Percentiles rank a stretch among this genome's conserved stretches.
phyloP scores from a whole-genome alignment of 2,797 vertebrate genomes.

The Galaxias olidus region DNA sequence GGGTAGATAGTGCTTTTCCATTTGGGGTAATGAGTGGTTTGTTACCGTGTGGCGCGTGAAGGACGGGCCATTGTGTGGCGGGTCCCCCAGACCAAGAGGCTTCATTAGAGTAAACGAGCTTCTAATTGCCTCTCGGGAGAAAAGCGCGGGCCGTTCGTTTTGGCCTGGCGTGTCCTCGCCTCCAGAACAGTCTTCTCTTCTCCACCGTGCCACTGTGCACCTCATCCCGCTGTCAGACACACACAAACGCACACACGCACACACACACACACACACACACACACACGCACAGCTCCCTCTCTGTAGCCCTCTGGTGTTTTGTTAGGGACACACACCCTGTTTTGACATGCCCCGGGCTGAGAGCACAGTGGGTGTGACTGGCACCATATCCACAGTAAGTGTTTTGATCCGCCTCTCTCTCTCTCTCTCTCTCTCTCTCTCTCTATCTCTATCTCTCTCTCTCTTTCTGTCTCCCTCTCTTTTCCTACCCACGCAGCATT shows the following conservation, averaged over 20 bases:
- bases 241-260: too few relatives aligned
- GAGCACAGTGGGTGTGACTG: too few relatives aligned
- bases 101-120: constrained; percentile 50
- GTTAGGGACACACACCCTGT: neutral
- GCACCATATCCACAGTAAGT: too few relatives aligned
- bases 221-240: constrained; percentile 23
- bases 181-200: constrained; percentile 28
- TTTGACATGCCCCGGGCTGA: neutral
- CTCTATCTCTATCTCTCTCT: constrained; percentile 41
- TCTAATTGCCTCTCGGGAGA: constrained; percentile 34
- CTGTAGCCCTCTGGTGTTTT: neutral
- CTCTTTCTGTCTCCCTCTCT: constrained; percentile 40
- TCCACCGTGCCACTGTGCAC: constrained; percentile 28
- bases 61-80: constrained; percentile 3
- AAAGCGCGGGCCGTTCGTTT: constrained; percentile 38
- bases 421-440: constrained; percentile 34
- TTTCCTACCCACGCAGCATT: constrained; percentile 88
- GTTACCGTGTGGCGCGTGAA: neutral
- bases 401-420: constrained; percentile 16
- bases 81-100: constrained; percentile 17
- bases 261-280: neutral
- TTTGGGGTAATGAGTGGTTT: constrained; percentile 25
- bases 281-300: neutral
- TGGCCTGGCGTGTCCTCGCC: constrained; percentile 40
- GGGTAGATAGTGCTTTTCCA: constrained; percentile 13